Conservation (phyloP, 1,140 invertebrate genomes). For the Aradophagus sp. region DNA sequence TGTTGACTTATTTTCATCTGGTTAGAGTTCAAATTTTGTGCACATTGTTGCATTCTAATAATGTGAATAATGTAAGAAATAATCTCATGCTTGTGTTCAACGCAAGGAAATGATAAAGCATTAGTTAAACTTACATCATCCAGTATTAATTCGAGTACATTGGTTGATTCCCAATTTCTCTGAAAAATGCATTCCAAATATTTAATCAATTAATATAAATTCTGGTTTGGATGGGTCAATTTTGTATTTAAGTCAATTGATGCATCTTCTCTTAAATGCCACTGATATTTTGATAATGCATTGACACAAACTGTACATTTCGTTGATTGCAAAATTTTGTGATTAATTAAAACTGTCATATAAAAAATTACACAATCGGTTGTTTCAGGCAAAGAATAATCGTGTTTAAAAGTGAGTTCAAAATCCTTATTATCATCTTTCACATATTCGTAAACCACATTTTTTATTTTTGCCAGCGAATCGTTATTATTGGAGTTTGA, state of each 20-base stretch:
- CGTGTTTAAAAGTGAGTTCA: slow-evolving; percentile 3
- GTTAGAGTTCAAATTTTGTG: slow-evolving; percentile 18
- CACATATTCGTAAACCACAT: slow-evolving; percentile 1
- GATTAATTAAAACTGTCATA: slow-evolving; percentile 7
- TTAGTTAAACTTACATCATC: slow-evolving; percentile 22
- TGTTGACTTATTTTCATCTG: slow-evolving; percentile 17
- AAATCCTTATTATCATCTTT: slow-evolving; percentile 1
- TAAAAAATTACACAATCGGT: slow-evolving; percentile 15
- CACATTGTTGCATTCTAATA: slow-evolving; percentile 19
- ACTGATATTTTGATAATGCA: slow-evolving; percentile 7
- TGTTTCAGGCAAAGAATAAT: slow-evolving; percentile 12
- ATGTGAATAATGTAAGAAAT: slow-evolving; percentile 24
- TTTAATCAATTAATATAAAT: slow-evolving; percentile 23
- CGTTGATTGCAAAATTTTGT: slow-evolving; percentile 7
- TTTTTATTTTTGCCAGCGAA: background rate
- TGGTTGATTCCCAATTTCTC: slow-evolving; percentile 2
- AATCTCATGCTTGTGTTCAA: slow-evolving; percentile 14
- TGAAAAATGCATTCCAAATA: slow-evolving; percentile 28
- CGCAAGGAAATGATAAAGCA: slow-evolving; percentile 18
- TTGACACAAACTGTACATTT: slow-evolving; percentile 8
- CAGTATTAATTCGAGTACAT: slow-evolving; percentile 12
- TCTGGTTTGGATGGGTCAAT: slow-evolving; percentile 1
- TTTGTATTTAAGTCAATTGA: slow-evolving; percentile 3
- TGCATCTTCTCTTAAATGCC: slow-evolving; percentile 1
- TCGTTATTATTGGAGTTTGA: slow-evolving; percentile 3